Evolutionary conservation across 2,113 vertebrate species (phyloP).

Genomic region (Sapajus apella): DNA sequence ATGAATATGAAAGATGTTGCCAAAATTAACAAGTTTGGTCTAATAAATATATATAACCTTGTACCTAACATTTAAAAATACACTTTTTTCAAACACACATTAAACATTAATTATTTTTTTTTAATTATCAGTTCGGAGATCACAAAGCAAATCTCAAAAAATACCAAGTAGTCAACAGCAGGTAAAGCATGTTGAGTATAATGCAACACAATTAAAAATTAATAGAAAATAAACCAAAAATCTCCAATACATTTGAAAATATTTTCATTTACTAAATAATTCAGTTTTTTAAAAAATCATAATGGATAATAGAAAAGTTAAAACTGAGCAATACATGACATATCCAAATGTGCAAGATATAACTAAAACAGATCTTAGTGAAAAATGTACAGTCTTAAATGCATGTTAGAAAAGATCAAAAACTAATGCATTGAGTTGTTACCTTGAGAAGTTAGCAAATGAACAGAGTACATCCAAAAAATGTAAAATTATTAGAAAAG

Average conservation of each 20-base stretch:
- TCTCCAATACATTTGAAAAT: not conserved
- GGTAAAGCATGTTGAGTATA: not conserved
- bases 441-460: not conserved
- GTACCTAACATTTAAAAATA: not conserved
- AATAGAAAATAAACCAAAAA: not conserved
- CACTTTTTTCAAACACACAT: not conserved
- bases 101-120: not conserved
- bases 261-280: not conserved
- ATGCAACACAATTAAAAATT: not conserved
- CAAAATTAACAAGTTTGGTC: not conserved
- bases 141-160: constrained; percentile 21
- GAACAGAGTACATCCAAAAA: not conserved
- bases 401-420: not conserved
- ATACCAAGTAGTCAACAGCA: not conserved
- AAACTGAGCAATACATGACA: not conserved
- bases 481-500: not conserved
- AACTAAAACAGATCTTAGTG: not conserved
- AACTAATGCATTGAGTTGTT: not conserved
- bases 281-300: not conserved
- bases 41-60: not conserved
- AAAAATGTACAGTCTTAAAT: not conserved
- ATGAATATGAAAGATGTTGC: not conserved
- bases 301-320: not conserved
- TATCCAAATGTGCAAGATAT: not conserved
- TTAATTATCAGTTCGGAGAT: not conserved